phyloP scores from a whole-genome alignment of 2,797 vertebrate species.

The Sciurus vulgaris region DNA sequence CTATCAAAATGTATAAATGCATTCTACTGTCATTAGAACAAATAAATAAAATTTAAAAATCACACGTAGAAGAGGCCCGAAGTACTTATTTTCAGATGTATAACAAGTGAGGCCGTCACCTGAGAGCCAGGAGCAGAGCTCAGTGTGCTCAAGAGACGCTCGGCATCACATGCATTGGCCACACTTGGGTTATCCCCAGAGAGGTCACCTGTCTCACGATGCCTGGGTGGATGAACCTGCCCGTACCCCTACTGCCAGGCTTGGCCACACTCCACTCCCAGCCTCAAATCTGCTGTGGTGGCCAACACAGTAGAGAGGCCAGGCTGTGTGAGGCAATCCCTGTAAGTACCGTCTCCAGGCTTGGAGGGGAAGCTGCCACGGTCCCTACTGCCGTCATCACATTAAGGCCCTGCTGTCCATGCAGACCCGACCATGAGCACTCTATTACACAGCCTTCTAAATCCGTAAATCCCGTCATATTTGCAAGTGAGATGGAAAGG shows the following conservation, averaged over 20 bases:
- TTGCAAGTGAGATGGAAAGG: background rate
- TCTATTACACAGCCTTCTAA: background rate
- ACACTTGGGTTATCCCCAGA: background rate
- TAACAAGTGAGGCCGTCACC: no score
- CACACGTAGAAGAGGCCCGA: background rate
- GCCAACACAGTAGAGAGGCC: background rate
- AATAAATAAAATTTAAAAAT: background rate
- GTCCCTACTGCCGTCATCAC: background rate
- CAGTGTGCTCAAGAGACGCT: background rate
- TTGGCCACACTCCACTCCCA: no score
- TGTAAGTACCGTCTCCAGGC: accelerated
- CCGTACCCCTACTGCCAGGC: background rate
- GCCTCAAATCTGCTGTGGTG: background rate
- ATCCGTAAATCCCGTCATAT: background rate
- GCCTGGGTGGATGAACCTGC: background rate
- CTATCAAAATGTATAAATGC: no score
- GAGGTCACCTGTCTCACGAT: background rate
- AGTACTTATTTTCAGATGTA: background rate
- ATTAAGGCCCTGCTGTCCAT: accelerated
- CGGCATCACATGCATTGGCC: accelerated
- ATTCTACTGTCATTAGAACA: no score
- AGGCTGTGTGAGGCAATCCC: accelerated
- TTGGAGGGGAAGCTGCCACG: background rate
- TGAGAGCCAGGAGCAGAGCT: background rate
- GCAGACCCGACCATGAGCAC: accelerated